Conservation (phyloP, 1,140 invertebrate genomes). For the Eulimnadia texana region DNA sequence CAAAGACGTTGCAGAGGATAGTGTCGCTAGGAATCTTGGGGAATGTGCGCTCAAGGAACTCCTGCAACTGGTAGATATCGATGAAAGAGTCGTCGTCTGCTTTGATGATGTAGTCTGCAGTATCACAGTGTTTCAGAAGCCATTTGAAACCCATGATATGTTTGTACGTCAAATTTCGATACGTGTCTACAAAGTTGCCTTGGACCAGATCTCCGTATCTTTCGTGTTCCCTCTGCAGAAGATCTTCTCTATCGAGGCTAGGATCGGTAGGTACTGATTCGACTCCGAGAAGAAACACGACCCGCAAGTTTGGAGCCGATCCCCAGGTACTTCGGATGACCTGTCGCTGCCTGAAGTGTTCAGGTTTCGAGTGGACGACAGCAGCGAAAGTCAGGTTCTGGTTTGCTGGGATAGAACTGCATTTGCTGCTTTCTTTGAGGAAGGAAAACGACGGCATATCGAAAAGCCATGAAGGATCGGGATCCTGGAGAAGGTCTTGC, state of each 20-base stretch:
- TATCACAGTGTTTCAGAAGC: slow-evolving; percentile 29
- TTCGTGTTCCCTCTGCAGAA: slow-evolving; percentile 19
- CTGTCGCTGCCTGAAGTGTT: slow-evolving; percentile 28
- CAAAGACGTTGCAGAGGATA: slow-evolving; percentile 28
- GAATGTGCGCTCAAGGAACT: slow-evolving; percentile 25
- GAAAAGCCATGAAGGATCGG: background rate
- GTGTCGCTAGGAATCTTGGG: slow-evolving; percentile 19
- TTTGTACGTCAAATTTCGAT: slow-evolving; percentile 35
- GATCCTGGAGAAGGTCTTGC: background rate
- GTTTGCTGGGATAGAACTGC: background rate
- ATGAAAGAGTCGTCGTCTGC: slow-evolving; percentile 39
- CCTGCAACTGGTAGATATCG: slow-evolving; percentile 32
- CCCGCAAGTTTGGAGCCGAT: slow-evolving; percentile 11
- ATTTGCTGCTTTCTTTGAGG: background rate
- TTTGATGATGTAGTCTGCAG: slow-evolving; percentile 33
- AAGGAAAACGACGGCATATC: background rate
- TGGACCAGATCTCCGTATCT: slow-evolving; percentile 28
- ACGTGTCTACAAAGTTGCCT: slow-evolving; percentile 31
- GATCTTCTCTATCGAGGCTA: slow-evolving; percentile 17
- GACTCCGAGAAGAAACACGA: slow-evolving; percentile 27
- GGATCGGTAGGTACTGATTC: slow-evolving; percentile 10
- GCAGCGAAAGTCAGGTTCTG: slow-evolving; percentile 6
- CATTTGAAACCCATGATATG: slow-evolving; percentile 36
- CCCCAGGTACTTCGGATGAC: slow-evolving; percentile 22
- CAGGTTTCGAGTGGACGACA: slow-evolving; percentile 28